Percentiles rank a stretch among this genome's conserved stretches.
phyloP scores from a whole-genome alignment of 2,888 invertebrate genomes.

The Pandemis heparana region DNA sequence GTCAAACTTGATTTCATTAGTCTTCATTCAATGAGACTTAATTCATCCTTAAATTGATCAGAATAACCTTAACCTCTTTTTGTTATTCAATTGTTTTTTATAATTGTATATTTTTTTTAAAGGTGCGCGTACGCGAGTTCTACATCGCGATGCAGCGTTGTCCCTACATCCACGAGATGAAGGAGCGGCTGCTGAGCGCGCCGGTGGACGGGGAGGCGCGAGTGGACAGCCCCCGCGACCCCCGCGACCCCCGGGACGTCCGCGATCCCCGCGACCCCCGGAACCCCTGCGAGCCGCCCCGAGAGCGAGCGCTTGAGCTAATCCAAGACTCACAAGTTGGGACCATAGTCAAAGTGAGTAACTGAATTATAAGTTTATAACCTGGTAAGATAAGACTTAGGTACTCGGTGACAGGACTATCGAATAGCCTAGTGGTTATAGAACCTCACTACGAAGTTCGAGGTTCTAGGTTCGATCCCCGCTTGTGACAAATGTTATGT shows the following conservation, averaged over 20 bases:
- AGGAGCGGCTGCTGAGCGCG: slow-evolving; percentile 94
- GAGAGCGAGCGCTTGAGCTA: slow-evolving; percentile 71
- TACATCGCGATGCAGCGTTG: slow-evolving; percentile 93
- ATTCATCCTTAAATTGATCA: background rate
- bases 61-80: background rate
- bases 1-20: background rate
- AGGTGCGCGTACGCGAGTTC: slow-evolving; percentile 84
- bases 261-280: slow-evolving; percentile 55
- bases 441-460: too few species aligned
- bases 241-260: slow-evolving; percentile 66
- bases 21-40: too few species aligned
- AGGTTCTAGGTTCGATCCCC: too few species aligned
- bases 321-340: slow-evolving; percentile 89
- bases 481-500: too few species aligned
- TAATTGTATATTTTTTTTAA: background rate
- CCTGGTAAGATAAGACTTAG: too few species aligned
- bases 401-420: too few species aligned
- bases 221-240: slow-evolving; percentile 65
- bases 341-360: slow-evolving; percentile 91
- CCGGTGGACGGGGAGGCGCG: slow-evolving; percentile 87
- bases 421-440: too few species aligned
- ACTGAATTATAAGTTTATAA: background rate
- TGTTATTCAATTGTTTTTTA: background rate
- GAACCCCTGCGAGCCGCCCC: slow-evolving; percentile 45
- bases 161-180: slow-evolving; percentile 97